Base-by-base conservation (phyloP, 2,888 invertebrate species). In the Volucella zonaria region DNA sequence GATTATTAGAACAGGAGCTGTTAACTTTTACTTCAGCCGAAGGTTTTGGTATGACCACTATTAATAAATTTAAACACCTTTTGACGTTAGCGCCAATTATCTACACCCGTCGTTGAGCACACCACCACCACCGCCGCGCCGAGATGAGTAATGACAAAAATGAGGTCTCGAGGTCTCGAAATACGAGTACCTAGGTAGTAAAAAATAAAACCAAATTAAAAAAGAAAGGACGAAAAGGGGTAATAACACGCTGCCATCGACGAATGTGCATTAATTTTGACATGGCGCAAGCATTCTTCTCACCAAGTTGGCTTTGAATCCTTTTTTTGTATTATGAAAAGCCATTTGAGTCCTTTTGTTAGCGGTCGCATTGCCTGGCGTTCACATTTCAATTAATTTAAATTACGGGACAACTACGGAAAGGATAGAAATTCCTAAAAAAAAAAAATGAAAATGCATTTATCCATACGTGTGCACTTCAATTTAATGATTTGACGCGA, bases 381-480 rank as follows among this genome's bases (percentile, higher is more conserved):
- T 85, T 81, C 85, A 68, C 68, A 81, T 85, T 85, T 85, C 85
- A 85, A 85, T 81, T 85, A 85, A 80, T 83, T 83, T 83, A 51
- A 85, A 81, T 85, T 85, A 68, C 71, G 77, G 62, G 78, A 71
- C 76, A 45, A 47, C 61, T 49, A 15, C 42, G 14, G 15, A 45
- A 6, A 15, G 45, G n/a, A 47, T 12, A 62, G 9, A 38, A 52
- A 56, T 49, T 18, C 12, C 4, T 11, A n/a, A 77, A 51, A 77
- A 68, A n/a, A 31, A 52, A 45, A 64, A 73, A 61, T 38, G 11
- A 31, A 83, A 85, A 81, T 81, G 81, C 85, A 85, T 85, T 73
- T 52, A 40, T 40, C 9, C 56, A 51, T 31, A 75, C 62, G 68
- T 85, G 81, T 67, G 80, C 76, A 83, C 85, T 80, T 77, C 73